Base-by-base conservation (phyloP, 2,113 vertebrate species). In the Notarius quadriscutis region DNA sequence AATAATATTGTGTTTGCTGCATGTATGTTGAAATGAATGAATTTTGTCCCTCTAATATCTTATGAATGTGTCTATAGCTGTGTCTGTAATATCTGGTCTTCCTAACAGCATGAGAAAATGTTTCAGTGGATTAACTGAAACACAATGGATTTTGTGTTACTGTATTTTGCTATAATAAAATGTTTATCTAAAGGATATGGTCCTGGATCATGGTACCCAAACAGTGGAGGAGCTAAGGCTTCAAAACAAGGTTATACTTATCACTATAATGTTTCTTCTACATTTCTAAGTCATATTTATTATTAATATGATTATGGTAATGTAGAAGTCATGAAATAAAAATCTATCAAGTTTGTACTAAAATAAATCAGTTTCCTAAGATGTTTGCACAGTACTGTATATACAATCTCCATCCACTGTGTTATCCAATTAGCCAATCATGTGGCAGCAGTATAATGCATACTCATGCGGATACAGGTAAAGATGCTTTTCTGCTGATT, bases 101-200 rank as follows among this genome's bases (percentile, higher is more conserved):
- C 0, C 10, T 53, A 53, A 53, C 75, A 79, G 12, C 34, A 34
- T 71, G 18, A 57, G 22, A 41, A 25, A 55, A 18, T 50, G 20
- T n/a, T 53, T 12, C 41, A 25, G 1, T 25, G 34, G 2, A 41
- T 41, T 41, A 41, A 41, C 34, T 41, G 7, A 74, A 48, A 20
- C 18, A 48, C 34, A 51, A 7, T 41, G 48, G 51, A 79, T 17
- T n/a, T 79, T 55, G 25, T 78, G 22, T 50, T 51, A 25, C n/a
- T 6, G n/a, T 55, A 27, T 80, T 20, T 30, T 5, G 0, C 7
- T 51, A 7, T 74, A 69, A 75, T 69, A 34, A 60, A 14, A 5
- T 89, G 55, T 77, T 86, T 89, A 89, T 87, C 17, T 67, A 22
- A 72, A 93, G 93, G 92, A 80, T 89, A 91, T n/a, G 89, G 67